A percentile compares a stretch with the other conserved stretches of the same genome.
Conservation (phyloP, 2,888 invertebrate species). For the Ferrisia virgata region DNA sequence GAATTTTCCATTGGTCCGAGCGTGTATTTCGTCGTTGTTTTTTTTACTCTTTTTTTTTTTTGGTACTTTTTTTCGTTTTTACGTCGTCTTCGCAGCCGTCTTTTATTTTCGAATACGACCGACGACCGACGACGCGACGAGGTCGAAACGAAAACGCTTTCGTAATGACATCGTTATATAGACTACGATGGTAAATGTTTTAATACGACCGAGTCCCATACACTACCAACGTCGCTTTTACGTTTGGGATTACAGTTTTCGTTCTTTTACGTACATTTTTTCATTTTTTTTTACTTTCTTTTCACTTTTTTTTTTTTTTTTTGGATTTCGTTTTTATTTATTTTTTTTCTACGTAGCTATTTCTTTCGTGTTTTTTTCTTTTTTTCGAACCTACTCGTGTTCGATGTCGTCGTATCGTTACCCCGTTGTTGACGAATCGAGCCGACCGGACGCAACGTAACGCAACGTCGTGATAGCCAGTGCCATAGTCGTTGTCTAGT, state of each 20-base stretch:
- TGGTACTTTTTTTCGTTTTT: neutral
- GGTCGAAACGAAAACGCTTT: too few species aligned
- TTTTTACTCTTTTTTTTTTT: neutral
- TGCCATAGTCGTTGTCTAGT: too few species aligned
- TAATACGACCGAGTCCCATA: slow-evolving; percentile 1
- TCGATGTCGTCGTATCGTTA: too few species aligned
- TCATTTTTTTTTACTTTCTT: neutral
- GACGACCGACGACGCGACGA: neutral
- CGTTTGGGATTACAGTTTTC: neutral
- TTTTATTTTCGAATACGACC: neutral
- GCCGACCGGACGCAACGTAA: too few species aligned
- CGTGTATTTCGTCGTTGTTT: neutral
- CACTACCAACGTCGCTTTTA: neutral
- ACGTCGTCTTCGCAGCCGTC: neutral
- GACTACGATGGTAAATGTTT: slow-evolving; percentile 6
- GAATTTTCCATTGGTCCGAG: slow-evolving; percentile 4
- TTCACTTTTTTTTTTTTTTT: neutral
- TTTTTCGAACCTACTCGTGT: too few species aligned
- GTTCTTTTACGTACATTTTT: too few species aligned
- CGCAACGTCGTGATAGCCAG: too few species aligned
- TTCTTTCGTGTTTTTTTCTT: too few species aligned
- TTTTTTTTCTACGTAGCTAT: neutral
- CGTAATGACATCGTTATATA: slow-evolving; percentile 9
- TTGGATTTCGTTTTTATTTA: neutral
- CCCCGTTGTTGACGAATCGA: too few species aligned